Evolutionary conservation across 2,797 vertebrate genomes (phyloP).

Genomic region (Mus minutoides): DNA sequence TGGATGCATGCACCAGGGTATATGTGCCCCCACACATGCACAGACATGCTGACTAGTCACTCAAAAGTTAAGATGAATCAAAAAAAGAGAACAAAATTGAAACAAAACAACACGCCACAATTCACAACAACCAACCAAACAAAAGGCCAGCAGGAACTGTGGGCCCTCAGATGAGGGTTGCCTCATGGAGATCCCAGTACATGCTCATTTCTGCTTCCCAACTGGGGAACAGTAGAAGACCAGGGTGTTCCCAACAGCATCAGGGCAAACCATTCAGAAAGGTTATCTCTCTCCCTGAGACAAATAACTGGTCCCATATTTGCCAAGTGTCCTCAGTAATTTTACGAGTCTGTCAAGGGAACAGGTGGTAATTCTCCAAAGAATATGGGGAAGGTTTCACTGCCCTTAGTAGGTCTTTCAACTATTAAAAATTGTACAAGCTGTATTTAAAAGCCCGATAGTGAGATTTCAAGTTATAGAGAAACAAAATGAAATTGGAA

Average conservation of each 20-base stretch:
- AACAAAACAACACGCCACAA: not conserved
- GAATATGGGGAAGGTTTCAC: not conserved
- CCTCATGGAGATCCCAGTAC: not conserved
- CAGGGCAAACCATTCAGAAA: slow-evolving; percentile 26
- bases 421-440: not conserved
- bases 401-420: not conserved
- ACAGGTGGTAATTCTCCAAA: slow-evolving; percentile 29
- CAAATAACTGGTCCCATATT: not conserved
- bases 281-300: slow-evolving; percentile 4
- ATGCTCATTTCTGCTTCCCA: not conserved
- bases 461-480: slow-evolving; percentile 32
- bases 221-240: not conserved
- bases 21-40: not conserved
- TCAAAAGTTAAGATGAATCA: not conserved
- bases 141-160: not conserved
- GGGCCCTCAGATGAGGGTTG: not conserved
- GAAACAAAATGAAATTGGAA: not conserved
- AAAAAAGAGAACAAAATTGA: slow-evolving; percentile 1
- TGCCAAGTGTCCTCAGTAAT: not conserved
- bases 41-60: not conserved
- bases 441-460: not conserved
- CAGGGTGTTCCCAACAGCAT: not conserved
- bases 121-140: not conserved
- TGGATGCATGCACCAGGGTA: not conserved
- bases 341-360: slow-evolving; percentile 19